Conservation (phyloP, 2,797 vertebrate genomes). For the Sylvia borin region DNA sequence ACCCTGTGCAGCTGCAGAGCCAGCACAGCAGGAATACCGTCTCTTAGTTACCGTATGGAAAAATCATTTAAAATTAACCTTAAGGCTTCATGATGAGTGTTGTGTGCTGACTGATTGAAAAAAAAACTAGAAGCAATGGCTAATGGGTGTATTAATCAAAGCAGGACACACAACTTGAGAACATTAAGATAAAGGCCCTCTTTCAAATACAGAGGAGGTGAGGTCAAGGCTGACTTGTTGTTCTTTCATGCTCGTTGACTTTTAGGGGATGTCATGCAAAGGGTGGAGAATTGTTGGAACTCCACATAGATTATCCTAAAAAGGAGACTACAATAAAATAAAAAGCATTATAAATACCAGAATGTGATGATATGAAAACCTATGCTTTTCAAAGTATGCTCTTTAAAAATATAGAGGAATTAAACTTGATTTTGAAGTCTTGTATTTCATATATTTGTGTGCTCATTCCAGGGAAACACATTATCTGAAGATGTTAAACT, state of each 20-base stretch:
- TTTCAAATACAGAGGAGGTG: not conserved
- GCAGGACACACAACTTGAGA: constrained; percentile 10
- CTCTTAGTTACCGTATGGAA: not conserved
- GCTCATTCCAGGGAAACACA: not conserved
- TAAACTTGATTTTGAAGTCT: not conserved
- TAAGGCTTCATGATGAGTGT: not conserved
- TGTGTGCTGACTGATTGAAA: not conserved
- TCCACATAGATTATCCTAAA: not conserved
- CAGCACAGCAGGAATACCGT: not conserved
- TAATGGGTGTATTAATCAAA: constrained; percentile 33
- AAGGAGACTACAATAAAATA: not conserved
- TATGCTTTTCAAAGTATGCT: not conserved
- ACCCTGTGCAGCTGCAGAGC: not conserved
- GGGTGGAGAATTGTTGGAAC: not conserved
- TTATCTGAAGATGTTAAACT: not conserved
- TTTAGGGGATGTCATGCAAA: not conserved
- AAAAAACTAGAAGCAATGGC: not conserved
- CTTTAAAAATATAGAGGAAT: not conserved
- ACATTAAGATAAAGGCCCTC: constrained; percentile 6
- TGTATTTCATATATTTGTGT: not conserved
- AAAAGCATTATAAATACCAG: not conserved
- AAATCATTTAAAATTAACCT: constrained; percentile 21
- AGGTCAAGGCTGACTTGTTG: not conserved
- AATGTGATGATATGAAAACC: not conserved
- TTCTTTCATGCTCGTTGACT: not conserved